phyloP scores from a whole-genome alignment of 2,797 vertebrate genomes.

The Graptemys geographica region DNA sequence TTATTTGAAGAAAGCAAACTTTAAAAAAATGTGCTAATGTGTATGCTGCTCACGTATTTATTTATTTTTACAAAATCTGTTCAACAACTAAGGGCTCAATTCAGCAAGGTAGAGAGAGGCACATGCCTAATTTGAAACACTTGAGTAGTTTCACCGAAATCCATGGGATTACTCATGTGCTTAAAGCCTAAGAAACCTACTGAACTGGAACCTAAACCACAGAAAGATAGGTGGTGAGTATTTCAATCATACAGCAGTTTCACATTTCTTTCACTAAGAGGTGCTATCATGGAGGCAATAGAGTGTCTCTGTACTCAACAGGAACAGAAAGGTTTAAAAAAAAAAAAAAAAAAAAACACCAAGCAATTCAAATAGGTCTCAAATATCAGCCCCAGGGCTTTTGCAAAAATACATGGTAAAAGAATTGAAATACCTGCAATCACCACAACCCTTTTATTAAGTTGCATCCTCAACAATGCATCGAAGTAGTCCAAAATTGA shows the following conservation, averaged over 20 bases:
- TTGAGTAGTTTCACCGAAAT: background rate
- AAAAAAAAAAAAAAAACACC: no score
- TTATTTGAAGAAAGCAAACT: background rate
- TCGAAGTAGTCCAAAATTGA: background rate
- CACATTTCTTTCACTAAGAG: background rate
- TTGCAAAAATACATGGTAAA: background rate
- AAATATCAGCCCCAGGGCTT: background rate
- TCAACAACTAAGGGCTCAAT: background rate
- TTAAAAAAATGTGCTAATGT: background rate
- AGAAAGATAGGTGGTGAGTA: accelerated
- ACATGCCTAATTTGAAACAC: background rate
- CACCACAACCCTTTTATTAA: background rate
- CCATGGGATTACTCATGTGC: accelerated
- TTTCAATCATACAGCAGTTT: background rate
- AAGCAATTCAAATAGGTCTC: background rate
- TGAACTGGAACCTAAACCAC: background rate
- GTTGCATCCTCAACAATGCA: background rate
- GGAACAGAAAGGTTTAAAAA: background rate
- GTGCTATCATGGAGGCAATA: background rate
- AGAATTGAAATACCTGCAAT: background rate
- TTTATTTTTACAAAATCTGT: background rate
- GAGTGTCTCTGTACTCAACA: background rate
- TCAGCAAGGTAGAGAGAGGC: background rate
- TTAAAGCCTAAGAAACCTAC: background rate
- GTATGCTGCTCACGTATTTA: background rate